Evolutionary conservation across 2,888 invertebrate species (phyloP), one percentile per base, ranked within the genome.

Genomic region (Megastigmus dorsalis): DNA sequence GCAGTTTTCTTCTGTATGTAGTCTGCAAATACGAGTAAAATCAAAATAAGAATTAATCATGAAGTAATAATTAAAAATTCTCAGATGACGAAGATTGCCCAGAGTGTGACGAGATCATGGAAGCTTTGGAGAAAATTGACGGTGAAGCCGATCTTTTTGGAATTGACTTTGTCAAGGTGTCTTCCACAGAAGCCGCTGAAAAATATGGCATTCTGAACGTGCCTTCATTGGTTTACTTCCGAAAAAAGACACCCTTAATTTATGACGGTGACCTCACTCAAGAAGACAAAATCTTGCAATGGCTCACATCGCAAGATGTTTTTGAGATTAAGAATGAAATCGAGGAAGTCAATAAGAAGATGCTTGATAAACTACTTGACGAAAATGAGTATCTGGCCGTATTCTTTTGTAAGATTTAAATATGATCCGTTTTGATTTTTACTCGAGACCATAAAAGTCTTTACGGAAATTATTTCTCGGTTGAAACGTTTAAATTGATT

Each of bases 281-380:
- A 87, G 95, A 95, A 41, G 96, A 96, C 63, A 93, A 93, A 85
- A 92, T 97, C 23, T 89, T 97, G 4, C 92, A 93, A 77, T 97
- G 97, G 97, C 89, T 97, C 48, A 97, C 97, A 28, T 96, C 96
- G 57, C 97, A 97, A 85, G 97, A 97, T 86, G 95, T 97, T 66
- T 97, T 97, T 89, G 97, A 97, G 89, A 94, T 97, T 66, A 97
- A 96, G 90, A 97, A 97, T 85, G 97, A 97, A 91, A 98, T 98
- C 84, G 97, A 97, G 88, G 97, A 98, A 87, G 98, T 98, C 7
- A 97, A 98, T 88, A 93, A 95, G 77, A 97, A 97, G 89, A 97
- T 97, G 96, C 90, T 98, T 83, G 97, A 98, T 84, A 98, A 98
- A 89, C 89, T 98, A 20, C 89, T 98, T 65, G 96, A 97, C 80